Base-by-base conservation (phyloP, 64 coral and sea anemone genomes). In the Montipora capricornis region DNA sequence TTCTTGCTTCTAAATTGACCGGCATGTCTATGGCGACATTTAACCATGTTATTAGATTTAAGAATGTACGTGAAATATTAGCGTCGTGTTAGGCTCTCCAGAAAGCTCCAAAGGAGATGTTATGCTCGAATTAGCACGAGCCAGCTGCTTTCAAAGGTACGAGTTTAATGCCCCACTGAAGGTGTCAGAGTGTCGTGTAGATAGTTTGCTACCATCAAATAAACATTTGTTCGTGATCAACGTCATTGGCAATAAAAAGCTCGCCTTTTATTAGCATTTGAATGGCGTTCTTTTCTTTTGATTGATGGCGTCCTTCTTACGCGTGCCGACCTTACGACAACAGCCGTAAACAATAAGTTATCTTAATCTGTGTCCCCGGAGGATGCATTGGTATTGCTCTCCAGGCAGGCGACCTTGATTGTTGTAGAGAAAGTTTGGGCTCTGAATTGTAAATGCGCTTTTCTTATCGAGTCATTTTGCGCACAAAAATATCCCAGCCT, bases 301-400 rank as follows among this genome's bases (percentile, higher is more conserved):
- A 90, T 96, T 96, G 93, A 95, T 68, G 80, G 93, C 93, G 88
- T 95, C 80, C 73, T 67, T 55, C 80, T 11, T 80, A 88, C 93
- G 93, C 93, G 93, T 95, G 93, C 88, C 93, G 70, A 88, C 88
- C 81, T 20, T 95, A 77, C 88, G 93, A 75, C 93, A 71, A 70
- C 50, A 79, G 37, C 20, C 8, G 19, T 47, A 67, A 90, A 82
- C 89, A 95, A 84, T 77, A 73, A 57, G 80, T 58, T 90, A 90
- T 81, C 48, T 57, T 73, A 75, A 95, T 83, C 78, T 79, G 5
- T 22, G 49, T 83, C 80, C 88, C 88, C 64, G 68, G 93, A 83
- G 93, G 82, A 49, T 71, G n/a, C 82, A 67, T 6, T 71, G 82
- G 68, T 50, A 50, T 68, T 68, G 46, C 58, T 69, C n/a, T 6